These are phyloP conservation scores for Falco novaeseelandiae DNA, from an alignment of 2,797 vertebrate species.

Conservation along the genomic window DNA sequence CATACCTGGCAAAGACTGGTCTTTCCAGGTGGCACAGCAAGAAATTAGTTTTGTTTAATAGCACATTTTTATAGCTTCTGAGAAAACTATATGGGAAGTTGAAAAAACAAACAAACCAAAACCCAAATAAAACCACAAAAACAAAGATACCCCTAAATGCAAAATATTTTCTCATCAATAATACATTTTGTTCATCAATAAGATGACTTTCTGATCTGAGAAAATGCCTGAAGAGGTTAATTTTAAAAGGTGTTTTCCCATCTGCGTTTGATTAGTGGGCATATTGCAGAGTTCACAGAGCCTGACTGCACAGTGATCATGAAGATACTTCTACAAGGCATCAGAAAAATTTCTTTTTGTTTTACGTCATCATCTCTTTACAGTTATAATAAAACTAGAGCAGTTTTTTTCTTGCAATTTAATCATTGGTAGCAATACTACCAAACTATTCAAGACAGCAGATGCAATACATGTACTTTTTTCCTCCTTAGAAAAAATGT, in stretches of 20 bases:
- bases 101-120: neutral
- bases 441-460: neutral
- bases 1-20: neutral
- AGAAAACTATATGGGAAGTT: neutral
- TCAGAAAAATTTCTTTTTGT: neutral
- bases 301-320: neutral
- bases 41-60: neutral
- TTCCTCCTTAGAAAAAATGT: neutral
- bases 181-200: neutral
- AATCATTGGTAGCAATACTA: neutral
- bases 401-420: neutral
- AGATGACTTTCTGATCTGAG: neutral
- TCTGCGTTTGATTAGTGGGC: neutral
- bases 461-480: neutral
- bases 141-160: neutral
- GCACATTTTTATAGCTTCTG: neutral
- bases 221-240: neutral
- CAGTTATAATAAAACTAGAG: neutral
- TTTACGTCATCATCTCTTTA: neutral
- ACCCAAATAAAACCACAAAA: neutral
- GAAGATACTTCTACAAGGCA: neutral
- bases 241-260: neutral
- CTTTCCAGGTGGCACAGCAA: neutral
- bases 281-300: neutral
- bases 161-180: neutral